Conservation (phyloP, 2,797 vertebrate genomes). For the Gadopsis marmoratus region DNA sequence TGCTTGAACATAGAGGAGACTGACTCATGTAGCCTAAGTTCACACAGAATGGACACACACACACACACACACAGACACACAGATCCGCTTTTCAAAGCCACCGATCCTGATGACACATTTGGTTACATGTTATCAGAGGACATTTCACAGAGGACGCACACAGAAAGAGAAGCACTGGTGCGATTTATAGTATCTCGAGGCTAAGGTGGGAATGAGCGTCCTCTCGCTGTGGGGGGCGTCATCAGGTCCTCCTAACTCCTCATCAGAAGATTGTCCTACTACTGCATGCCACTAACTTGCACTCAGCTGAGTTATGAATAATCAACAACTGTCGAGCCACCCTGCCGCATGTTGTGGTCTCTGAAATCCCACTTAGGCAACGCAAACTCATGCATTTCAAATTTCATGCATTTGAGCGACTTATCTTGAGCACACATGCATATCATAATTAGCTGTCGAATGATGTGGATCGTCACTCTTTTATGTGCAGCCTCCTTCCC, state of each 20-base stretch:
- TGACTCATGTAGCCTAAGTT: constrained; percentile 68
- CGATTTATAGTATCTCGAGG: constrained; percentile 68
- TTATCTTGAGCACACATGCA: constrained; percentile 48
- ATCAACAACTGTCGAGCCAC: constrained; percentile 9
- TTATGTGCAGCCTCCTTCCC: constrained; percentile 11
- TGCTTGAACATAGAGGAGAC: constrained; percentile 47
- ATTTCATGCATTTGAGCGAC: constrained; percentile 40
- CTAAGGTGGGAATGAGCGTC: constrained; percentile 48
- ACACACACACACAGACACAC: constrained; percentile 30
- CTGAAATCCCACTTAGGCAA: constrained; percentile 30
- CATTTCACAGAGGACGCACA: constrained; percentile 53
- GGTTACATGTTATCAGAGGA: constrained; percentile 60
- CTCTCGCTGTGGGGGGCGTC: constrained; percentile 2
- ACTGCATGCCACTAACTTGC: constrained; percentile 5
- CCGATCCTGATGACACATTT: constrained; percentile 63
- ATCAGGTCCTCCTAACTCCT: constrained; percentile 24
- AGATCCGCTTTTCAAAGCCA: constrained; percentile 30
- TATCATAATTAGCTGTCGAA: constrained; percentile 57
- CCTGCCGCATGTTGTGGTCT: constrained; percentile 15
- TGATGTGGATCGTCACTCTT: constrained; percentile 41
- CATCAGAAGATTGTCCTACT: constrained; percentile 22
- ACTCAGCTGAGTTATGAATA: constrained; percentile 18
- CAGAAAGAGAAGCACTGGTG: constrained; percentile 45
- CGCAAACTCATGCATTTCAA: constrained; percentile 7
- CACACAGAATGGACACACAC: constrained; percentile 30